These are phyloP conservation scores for Chiroxiphia lanceolata DNA, from an alignment of 2,797 vertebrate species.

Conservation along the genomic window DNA sequence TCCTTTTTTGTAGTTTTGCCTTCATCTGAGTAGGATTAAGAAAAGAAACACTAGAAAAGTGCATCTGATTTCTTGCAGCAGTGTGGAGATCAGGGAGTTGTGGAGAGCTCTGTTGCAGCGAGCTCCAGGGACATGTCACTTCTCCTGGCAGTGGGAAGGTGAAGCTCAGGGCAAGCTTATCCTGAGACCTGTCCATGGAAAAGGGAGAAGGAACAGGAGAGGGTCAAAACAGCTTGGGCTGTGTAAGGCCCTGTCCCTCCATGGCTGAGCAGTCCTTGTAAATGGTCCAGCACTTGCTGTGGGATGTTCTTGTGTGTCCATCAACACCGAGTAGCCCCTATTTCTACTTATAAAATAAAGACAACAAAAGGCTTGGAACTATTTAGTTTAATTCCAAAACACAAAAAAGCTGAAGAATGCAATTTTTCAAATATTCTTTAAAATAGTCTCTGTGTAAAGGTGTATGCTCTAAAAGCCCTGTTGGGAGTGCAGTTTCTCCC, in stretches of 20 bases:
- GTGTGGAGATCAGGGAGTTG: rapidly evolving
- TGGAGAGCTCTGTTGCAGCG: neutral
- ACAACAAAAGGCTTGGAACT: neutral
- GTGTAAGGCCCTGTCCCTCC: rapidly evolving
- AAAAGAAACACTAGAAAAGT: neutral
- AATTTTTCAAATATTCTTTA: neutral
- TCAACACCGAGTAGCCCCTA: neutral
- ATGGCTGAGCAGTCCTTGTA: neutral
- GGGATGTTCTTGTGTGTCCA: neutral
- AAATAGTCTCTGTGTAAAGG: neutral
- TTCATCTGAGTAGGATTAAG: neutral
- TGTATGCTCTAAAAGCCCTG: neutral
- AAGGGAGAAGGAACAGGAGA: neutral
- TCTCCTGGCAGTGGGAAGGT: neutral
- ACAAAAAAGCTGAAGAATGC: neutral
- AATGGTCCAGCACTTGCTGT: neutral
- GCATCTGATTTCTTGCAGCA: neutral
- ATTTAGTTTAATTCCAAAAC: neutral
- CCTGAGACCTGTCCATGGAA: neutral
- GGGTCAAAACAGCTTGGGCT: neutral
- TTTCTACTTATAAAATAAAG: neutral
- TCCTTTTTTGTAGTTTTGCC: neutral
- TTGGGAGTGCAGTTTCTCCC: neutral
- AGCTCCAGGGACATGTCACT: neutral
- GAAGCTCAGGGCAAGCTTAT: neutral